These are phyloP conservation scores for Astreopora myriophthalma DNA, from an alignment of 64 coral and sea anemone species.

Conservation along the genomic window DNA sequence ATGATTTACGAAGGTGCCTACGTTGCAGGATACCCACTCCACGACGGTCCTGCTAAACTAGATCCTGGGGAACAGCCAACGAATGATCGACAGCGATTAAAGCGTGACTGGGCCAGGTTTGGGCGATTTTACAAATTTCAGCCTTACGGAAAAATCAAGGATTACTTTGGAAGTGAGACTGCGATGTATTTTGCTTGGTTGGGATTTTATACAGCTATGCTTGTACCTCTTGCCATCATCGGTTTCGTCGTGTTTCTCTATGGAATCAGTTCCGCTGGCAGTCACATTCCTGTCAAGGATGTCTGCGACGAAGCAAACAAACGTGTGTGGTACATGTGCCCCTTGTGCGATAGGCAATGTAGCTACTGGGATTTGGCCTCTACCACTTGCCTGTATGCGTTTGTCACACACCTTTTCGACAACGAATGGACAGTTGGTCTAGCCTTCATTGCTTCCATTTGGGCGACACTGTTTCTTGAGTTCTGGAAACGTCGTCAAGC, in stretches of 20 bases:
- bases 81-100: slow-evolving; percentile 80
- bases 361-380: slow-evolving; percentile 86
- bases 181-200: slow-evolving; percentile 95
- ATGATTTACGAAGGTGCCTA: slow-evolving; percentile 81
- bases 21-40: slow-evolving; percentile 79
- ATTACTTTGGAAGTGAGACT: slow-evolving; percentile 93
- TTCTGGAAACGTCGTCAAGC: slow-evolving; percentile 92
- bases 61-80: slow-evolving; percentile 11
- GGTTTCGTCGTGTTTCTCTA: slow-evolving; percentile 91
- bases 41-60: slow-evolving; percentile 78
- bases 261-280: slow-evolving; percentile 65
- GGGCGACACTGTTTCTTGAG: slow-evolving; percentile 90
- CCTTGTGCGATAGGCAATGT: slow-evolving; percentile 89
- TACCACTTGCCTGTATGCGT: slow-evolving; percentile 68
- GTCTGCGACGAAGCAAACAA: slow-evolving; percentile 44
- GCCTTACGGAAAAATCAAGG: slow-evolving; percentile 84
- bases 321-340: slow-evolving; percentile 78
- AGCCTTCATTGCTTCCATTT: slow-evolving; percentile 79
- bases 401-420: slow-evolving; percentile 85
- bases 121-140: slow-evolving; percentile 85
- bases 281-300: slow-evolving; percentile 78
- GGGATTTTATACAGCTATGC: slow-evolving; percentile 94
- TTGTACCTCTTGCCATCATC: slow-evolving; percentile 81
- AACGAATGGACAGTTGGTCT: slow-evolving; percentile 86
- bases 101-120: slow-evolving; percentile 86